A percentile compares a stretch with the other conserved stretches of the same genome.
These are phyloP conservation scores for Opisthocomus hoazin DNA, from an alignment of 2,113 vertebrate species.

Conservation along the genomic window DNA sequence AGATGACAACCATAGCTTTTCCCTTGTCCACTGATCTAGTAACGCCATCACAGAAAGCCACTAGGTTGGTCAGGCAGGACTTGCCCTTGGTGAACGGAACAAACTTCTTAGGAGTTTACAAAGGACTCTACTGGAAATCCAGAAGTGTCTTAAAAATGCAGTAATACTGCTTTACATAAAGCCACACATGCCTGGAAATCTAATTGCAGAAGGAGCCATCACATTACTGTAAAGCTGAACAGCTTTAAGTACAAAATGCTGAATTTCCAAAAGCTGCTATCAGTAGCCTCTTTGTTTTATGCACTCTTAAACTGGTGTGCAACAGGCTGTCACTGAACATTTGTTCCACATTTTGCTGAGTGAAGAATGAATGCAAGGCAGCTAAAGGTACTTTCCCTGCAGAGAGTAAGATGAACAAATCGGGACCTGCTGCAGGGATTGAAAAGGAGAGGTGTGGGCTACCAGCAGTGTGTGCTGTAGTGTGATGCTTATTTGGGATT, in stretches of 20 bases:
- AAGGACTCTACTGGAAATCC: neutral
- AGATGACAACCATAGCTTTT: too few relatives aligned
- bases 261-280: slow-evolving; percentile 13
- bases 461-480: neutral
- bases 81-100: too few relatives aligned
- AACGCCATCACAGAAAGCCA: too few relatives aligned
- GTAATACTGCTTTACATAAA: neutral
- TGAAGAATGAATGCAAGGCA: neutral
- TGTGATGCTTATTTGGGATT: neutral
- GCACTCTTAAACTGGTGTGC: slow-evolving; percentile 15
- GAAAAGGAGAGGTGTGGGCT: slow-evolving; percentile 6
- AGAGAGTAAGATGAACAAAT: neutral
- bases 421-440: neutral
- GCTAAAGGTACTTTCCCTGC: neutral
- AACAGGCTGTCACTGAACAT: slow-evolving; percentile 22
- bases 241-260: slow-evolving; percentile 53
- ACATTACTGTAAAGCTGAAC: slow-evolving; percentile 25
- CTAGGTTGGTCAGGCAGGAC: too few relatives aligned
- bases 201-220: neutral
- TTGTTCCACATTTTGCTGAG: slow-evolving; percentile 43
- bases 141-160: neutral
- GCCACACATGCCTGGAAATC: neutral
- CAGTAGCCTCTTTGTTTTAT: slow-evolving; percentile 13
- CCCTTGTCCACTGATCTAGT: too few relatives aligned
- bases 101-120: neutral